phyloP scores from a whole-genome alignment of 92 coral and sea anemone genomes.

The Porites cylindrica region DNA sequence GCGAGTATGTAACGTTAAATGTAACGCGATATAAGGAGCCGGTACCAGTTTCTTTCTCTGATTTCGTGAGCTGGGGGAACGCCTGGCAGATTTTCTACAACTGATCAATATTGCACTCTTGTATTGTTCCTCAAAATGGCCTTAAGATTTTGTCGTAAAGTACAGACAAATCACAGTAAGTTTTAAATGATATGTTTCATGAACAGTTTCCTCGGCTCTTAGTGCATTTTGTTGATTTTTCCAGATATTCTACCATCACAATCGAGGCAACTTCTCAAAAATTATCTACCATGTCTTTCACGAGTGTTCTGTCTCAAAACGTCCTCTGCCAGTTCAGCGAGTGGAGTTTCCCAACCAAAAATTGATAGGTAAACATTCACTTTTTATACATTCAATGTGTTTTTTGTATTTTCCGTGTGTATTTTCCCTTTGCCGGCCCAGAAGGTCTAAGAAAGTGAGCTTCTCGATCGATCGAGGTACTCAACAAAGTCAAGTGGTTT shows the following conservation, averaged over 20 bases:
- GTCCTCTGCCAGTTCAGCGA: neutral
- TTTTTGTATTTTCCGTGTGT: neutral
- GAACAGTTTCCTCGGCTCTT: neutral
- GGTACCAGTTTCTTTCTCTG: constrained; percentile 18
- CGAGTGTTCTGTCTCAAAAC: neutral
- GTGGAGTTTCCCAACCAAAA: constrained; percentile 25
- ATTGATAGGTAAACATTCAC: constrained; percentile 14
- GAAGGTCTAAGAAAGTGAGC: too few relatives aligned
- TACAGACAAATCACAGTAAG: constrained; percentile 26
- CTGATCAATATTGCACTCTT: neutral
- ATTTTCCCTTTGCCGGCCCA: too few relatives aligned
- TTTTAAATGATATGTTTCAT: neutral
- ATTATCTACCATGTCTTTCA: neutral
- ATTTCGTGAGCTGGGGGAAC: neutral
- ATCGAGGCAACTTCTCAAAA: neutral
- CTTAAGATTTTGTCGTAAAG: neutral
- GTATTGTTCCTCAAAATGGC: constrained; percentile 25
- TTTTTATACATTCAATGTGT: neutral
- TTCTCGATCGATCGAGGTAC: too few relatives aligned
- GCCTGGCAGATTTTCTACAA: neutral
- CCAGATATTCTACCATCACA: neutral
- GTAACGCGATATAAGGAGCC: neutral
- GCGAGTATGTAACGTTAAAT: too few relatives aligned
- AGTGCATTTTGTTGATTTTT: neutral
- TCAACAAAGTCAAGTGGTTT: too few relatives aligned